Conservation (phyloP, 2,888 invertebrate genomes). For the Ormyrus pomaceus region DNA sequence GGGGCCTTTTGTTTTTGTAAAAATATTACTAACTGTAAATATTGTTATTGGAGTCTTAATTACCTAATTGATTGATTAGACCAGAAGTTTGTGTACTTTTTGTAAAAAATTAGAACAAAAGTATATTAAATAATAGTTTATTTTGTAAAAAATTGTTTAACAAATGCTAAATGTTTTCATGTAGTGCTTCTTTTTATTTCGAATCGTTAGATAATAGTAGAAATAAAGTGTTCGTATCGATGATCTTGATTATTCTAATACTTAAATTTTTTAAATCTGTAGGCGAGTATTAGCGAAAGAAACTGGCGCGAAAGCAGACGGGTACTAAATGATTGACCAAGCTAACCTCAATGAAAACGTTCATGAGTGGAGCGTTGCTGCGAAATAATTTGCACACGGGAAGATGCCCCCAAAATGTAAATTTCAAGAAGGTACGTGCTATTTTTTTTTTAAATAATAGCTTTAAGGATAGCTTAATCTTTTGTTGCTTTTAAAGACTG, state of each 20-base stretch:
- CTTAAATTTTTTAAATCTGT: neutral
- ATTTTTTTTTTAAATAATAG: neutral
- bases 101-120: no score
- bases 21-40: neutral
- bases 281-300: neutral
- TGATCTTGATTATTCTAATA: neutral
- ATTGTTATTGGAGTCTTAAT: no score
- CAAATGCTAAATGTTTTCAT: no score
- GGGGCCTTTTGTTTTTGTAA: neutral
- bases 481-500: neutral
- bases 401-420: conserved; percentile 83
- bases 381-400: conserved; percentile 34
- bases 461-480: neutral
- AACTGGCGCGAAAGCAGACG: conserved; percentile 24
- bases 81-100: no score
- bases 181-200: no score
- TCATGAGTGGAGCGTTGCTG: conserved; percentile 10
- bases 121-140: no score
- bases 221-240: no score
- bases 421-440: conserved; percentile 82
- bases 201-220: no score
- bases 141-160: no score
- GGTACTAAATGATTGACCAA: conserved; percentile 44
- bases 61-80: no score
- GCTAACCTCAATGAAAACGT: conserved; percentile 43